phyloP scores from a whole-genome alignment of 2,797 vertebrate genomes.

The Microctenopoma lineatum region DNA sequence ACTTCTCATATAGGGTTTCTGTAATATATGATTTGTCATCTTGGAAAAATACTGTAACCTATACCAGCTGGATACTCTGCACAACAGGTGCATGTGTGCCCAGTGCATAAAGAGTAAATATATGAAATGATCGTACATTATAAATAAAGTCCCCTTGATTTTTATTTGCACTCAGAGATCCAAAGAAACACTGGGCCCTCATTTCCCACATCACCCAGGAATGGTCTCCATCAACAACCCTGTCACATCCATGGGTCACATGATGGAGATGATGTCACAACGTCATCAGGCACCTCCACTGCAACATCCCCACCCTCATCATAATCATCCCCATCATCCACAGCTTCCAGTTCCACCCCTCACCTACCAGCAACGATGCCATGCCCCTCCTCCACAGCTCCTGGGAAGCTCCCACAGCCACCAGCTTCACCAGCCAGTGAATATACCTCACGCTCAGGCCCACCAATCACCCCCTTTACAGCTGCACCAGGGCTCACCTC shows the following conservation, averaged over 20 bases:
- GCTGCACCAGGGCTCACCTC: constrained; percentile 85
- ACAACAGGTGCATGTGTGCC: neutral
- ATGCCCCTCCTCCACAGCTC: constrained; percentile 83
- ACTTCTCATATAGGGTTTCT: too few relatives aligned
- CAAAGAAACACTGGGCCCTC: constrained; percentile 90
- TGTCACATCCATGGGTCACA: constrained; percentile 91
- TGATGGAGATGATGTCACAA: constrained; percentile 97
- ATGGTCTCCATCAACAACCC: constrained; percentile 86
- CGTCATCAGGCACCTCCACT: constrained; percentile 89
- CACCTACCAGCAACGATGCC: constrained; percentile 90
- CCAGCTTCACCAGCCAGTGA: constrained; percentile 87
- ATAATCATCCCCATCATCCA: constrained; percentile 56
- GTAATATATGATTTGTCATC: too few relatives aligned
- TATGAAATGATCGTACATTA: neutral
- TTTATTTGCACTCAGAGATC: constrained; percentile 83
- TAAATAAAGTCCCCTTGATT: neutral
- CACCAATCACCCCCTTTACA: constrained; percentile 91
- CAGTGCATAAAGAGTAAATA: too few relatives aligned
- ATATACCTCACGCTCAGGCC: constrained; percentile 88
- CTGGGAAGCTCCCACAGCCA: constrained; percentile 83
- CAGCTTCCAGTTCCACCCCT: constrained; percentile 85
- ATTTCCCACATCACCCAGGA: constrained; percentile 84
- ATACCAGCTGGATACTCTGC: neutral
- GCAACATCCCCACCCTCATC: constrained; percentile 87
- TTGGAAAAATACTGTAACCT: neutral